These are phyloP conservation scores for Xylocopa sonorina DNA, from an alignment of 1,140 invertebrate genomes.

Conservation along the genomic window DNA sequence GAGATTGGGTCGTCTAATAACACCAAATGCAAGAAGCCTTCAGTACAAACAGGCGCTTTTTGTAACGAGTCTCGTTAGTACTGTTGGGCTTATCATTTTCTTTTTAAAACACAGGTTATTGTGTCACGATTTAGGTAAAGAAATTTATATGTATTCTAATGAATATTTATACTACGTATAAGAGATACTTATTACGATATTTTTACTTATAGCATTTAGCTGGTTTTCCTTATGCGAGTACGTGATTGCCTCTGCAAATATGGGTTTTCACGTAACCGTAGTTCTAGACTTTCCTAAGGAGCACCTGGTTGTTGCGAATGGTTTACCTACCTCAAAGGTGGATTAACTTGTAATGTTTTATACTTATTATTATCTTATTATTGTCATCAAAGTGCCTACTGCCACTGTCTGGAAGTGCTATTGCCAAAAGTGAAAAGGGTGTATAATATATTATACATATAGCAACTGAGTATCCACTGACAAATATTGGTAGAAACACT, in stretches of 20 bases:
- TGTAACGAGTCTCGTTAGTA: conserved; percentile 88
- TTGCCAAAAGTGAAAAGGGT: conserved; percentile 47
- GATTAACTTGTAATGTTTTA: conserved; percentile 76
- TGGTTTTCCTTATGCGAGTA: conserved; percentile 97
- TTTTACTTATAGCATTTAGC: conserved; percentile 90
- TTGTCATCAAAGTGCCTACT: conserved; percentile 77
- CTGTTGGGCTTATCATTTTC: conserved; percentile 91
- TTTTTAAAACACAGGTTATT: conserved; percentile 93
- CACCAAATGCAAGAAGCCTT: conserved; percentile 83
- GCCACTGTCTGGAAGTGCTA: conserved; percentile 69
- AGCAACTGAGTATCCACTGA: conserved; percentile 27
- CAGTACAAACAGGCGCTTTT: conserved; percentile 89
- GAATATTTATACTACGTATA: not conserved
- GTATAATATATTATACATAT: conserved; percentile 6
- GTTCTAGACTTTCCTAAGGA: conserved; percentile 93
- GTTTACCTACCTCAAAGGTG: conserved; percentile 75
- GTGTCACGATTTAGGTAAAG: conserved; percentile 93
- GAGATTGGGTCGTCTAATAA: conserved; percentile 80
- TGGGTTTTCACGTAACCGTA: conserved; percentile 94
- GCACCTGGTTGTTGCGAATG: conserved; percentile 88
- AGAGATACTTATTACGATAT: conserved; percentile 49
- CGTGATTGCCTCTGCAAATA: conserved; percentile 93
- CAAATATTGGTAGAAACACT: conserved; percentile 16
- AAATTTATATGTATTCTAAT: conserved; percentile 42
- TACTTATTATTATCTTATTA: conserved; percentile 63